Evolutionary conservation across 2,113 vertebrate species (phyloP), one percentile per base, ranked within the genome.

Genomic region (Phasianus colchicus): DNA sequence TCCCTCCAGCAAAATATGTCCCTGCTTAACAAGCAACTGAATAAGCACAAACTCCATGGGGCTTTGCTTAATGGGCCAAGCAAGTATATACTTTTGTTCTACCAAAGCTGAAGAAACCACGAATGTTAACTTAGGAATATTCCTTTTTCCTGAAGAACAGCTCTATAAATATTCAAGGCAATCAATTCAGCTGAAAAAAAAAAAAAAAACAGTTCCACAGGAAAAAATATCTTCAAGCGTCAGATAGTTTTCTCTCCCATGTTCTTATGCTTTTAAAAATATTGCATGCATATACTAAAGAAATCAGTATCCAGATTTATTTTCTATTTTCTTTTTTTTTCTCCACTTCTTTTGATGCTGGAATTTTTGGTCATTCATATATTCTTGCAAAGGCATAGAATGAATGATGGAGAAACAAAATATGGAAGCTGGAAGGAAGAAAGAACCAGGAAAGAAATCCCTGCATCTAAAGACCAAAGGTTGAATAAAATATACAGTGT

Each of bases 1-100:
- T 6, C 67, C 69, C 74, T 95, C 66, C 54, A 88, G 89, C 89
- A 93, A 96, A 96, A 92, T 48, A 84, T 66, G 61, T 85, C 88
- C 83, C 83, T 60, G 1, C 74, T 86, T 93, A 93, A 79, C 47
- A 76, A 76, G 66, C 38, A 77, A 64, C 82, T 60, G 81, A 84
- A 93, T 50, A 88, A 89, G 93, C 75, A 75, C 66, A 85, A 75
- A 86, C 90, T 81, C 88, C 72, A 24, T 6, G 10, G 69, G 74
- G 84, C 79, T 93, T 77, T 89, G 87, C 82, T 93, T 89, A 91
- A 89, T 79, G 79, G 87, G 27, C 43, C 72, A 81, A 92, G 82
- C 40, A 93, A 90, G 83, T 18, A 47, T 38, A 77, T 16, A 52
- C 38, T 81, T 88, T n/a, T 74, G 75, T 55, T 93, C 76, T 38